phyloP scores from a whole-genome alignment of 2,888 invertebrate species.

The Drosophila affinis region DNA sequence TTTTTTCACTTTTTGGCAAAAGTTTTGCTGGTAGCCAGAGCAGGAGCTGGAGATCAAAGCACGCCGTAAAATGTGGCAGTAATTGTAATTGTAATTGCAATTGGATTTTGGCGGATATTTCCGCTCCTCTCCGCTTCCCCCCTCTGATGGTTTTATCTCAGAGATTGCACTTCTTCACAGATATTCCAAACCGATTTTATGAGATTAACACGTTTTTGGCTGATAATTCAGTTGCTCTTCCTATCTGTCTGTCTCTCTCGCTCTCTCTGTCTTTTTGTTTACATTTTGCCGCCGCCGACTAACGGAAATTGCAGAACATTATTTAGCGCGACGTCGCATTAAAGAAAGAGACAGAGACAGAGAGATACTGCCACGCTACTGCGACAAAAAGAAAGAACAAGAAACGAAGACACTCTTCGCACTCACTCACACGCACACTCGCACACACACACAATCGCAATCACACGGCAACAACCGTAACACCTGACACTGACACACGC shows the following conservation, averaged over 20 bases:
- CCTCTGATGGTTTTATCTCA: constrained; percentile 12
- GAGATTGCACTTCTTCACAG: constrained; percentile 12
- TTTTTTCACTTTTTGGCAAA: constrained; percentile 13
- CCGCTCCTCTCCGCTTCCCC: background rate
- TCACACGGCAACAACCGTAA: constrained; percentile 22
- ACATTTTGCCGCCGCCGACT: constrained; percentile 42
- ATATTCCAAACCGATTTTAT: constrained; percentile 10
- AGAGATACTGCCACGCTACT: constrained; percentile 40
- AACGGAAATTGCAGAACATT: constrained; percentile 65
- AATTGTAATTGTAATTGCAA: constrained; percentile 9
- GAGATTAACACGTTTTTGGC: constrained; percentile 26
- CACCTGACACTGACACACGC: constrained; percentile 7
- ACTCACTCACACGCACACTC: constrained; percentile 32
- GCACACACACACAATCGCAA: constrained; percentile 33
- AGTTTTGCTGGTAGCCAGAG: background rate
- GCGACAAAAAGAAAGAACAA: constrained; percentile 46
- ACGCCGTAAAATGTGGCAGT: constrained; percentile 8
- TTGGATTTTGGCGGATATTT: background rate
- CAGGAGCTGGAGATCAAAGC: constrained; percentile 4
- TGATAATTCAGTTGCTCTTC: constrained; percentile 14
- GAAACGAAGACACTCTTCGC: constrained; percentile 51
- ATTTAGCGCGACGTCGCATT: constrained; percentile 21
- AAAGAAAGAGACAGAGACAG: constrained; percentile 9
- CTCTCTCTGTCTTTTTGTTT: constrained; percentile 23
- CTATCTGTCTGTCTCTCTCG: background rate